These are phyloP conservation scores for Strongylocentrotus purpuratus DNA, from an alignment of 35 echinoderm and acorn worm genomes.

Conservation along the genomic window DNA sequence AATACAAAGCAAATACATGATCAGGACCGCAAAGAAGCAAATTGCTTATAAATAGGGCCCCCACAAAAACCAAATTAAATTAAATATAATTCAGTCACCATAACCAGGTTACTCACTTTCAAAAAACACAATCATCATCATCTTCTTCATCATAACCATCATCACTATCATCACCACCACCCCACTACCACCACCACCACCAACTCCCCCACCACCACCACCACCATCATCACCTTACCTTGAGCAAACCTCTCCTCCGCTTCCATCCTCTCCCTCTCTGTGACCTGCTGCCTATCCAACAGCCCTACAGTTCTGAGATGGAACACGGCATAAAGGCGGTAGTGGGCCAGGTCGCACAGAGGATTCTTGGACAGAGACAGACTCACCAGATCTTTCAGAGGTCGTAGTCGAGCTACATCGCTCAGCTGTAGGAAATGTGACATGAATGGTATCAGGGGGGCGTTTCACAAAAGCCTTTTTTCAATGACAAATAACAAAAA, in stretches of 20 bases:
- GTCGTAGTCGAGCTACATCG: conserved; percentile 77
- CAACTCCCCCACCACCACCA: background rate
- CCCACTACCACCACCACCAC: background rate
- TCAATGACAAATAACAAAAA: too few species aligned
- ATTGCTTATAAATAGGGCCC: too few species aligned
- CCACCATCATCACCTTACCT: conserved; percentile 55
- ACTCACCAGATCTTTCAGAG: conserved; percentile 75
- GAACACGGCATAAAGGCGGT: conserved; percentile 77
- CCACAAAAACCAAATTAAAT: too few species aligned
- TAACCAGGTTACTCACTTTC: too few species aligned
- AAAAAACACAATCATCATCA: background rate
- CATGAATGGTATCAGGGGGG: background rate
- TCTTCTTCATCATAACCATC: background rate
- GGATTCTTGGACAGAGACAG: conserved; percentile 78
- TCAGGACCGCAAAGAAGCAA: too few species aligned
- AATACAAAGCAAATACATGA: too few species aligned
- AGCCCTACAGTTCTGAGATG: conserved; percentile 76
- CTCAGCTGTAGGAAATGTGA: conserved; percentile 56
- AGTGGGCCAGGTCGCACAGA: conserved; percentile 85
- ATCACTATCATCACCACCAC: background rate
- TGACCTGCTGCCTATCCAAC: conserved; percentile 71
- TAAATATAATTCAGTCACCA: too few species aligned
- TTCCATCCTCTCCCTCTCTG: conserved; percentile 51
- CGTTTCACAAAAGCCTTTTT: too few species aligned
- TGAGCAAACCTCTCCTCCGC: conserved; percentile 88